Evolutionary conservation across 2,888 invertebrate species (phyloP).

Genomic region (Dasysyrphus albostriatus): DNA sequence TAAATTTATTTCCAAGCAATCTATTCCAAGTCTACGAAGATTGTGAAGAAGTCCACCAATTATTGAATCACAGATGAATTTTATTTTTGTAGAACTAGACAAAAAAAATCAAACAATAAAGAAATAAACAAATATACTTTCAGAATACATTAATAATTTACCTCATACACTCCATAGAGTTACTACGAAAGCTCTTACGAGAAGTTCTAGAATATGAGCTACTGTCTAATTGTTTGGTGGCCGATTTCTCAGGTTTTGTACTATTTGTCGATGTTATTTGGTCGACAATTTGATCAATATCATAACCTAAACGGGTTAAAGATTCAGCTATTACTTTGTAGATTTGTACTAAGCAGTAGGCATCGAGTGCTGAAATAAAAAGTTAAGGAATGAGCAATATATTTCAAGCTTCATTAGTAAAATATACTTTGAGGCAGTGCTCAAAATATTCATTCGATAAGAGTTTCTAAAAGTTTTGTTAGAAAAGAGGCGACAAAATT

Average conservation of each 20-base stretch:
- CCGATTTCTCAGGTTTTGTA: slow-evolving; percentile 66
- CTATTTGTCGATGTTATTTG: slow-evolving; percentile 65
- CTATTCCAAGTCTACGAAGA: slow-evolving; percentile 60
- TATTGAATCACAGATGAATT: slow-evolving; percentile 67
- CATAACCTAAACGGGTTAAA: slow-evolving; percentile 79
- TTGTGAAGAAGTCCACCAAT: slow-evolving; percentile 58
- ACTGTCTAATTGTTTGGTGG: slow-evolving; percentile 48
- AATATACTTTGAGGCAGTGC: no score
- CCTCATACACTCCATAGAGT: slow-evolving; percentile 40
- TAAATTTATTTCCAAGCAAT: slow-evolving; percentile 48
- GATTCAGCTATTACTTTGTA: slow-evolving; percentile 86
- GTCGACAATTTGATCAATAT: slow-evolving; percentile 78
- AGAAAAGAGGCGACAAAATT: no score
- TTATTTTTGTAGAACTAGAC: slow-evolving; percentile 57
- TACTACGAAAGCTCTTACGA: slow-evolving; percentile 30
- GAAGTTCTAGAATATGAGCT: slow-evolving; percentile 40
- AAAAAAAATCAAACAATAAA: background rate
- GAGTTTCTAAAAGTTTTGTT: no score
- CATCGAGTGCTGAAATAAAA: slow-evolving; percentile 89
- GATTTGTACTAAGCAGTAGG: slow-evolving; percentile 92
- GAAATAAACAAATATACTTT: background rate
- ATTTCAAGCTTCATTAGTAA: no score
- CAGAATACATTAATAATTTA: slow-evolving; percentile 4
- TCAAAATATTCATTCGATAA: no score
- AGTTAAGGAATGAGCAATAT: background rate